phyloP scores from a whole-genome alignment of 2,113 vertebrate species.

The Campylomormyrus tamandua region DNA sequence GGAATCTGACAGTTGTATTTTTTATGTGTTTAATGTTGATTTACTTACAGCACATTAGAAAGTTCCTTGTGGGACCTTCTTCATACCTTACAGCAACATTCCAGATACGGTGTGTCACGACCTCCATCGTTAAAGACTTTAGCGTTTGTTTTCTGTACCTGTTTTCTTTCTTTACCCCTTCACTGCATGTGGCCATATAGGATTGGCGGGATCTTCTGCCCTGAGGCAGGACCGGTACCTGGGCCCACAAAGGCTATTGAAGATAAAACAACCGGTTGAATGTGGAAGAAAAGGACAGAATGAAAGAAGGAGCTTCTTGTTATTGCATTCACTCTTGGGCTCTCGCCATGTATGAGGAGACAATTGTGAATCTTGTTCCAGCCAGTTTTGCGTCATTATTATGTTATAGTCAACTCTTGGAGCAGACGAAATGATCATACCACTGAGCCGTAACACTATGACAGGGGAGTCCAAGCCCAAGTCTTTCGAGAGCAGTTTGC shows the following conservation, averaged over 20 bases:
- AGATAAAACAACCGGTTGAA: not conserved
- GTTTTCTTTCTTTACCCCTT: not conserved
- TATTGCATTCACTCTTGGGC: not conserved
- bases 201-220: not conserved
- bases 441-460: not conserved
- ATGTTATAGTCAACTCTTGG: not conserved
- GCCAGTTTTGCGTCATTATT: not conserved
- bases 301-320: not conserved
- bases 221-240: not conserved
- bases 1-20: not conserved
- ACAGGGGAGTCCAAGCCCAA: not conserved
- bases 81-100: not conserved
- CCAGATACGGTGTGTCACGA: not conserved
- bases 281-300: not conserved
- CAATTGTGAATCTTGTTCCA: not conserved
- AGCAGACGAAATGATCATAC: not conserved
- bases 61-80: not conserved
- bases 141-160: not conserved
- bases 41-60: not conserved
- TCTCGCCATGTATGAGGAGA: not conserved
- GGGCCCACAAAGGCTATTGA: not conserved
- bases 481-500: not conserved
- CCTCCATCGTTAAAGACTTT: not conserved
- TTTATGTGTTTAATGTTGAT: not conserved
- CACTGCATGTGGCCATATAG: not conserved